Conservation (phyloP, 2,113 vertebrate species). For the Clarias gariepinus region DNA sequence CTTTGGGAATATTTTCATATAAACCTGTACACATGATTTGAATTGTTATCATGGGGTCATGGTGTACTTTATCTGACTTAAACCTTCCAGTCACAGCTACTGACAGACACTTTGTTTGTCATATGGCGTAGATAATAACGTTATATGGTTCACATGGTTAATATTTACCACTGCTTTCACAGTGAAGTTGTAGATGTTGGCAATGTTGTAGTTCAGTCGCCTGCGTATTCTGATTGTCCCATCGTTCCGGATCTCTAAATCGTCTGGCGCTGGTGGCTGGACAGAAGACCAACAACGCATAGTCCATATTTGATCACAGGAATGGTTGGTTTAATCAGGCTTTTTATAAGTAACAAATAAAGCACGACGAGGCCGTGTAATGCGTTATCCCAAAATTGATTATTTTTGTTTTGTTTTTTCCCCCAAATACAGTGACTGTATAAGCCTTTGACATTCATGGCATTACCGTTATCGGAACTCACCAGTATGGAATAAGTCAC, state of each 20-base stretch:
- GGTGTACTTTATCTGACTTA: neutral
- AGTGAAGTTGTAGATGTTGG: constrained; percentile 64
- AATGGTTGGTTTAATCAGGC: neutral
- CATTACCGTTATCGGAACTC: neutral
- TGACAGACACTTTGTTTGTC: neutral
- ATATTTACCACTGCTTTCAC: constrained; percentile 71
- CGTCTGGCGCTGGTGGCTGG: constrained; percentile 65
- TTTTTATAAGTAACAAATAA: neutral
- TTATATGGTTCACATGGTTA: neutral
- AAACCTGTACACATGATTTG: neutral
- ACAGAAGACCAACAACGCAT: constrained; percentile 1
- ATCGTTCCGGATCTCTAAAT: constrained; percentile 66
- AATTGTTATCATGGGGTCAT: neutral
- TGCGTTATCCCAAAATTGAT: neutral
- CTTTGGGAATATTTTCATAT: neutral
- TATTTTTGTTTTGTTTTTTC: neutral
- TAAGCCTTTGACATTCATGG: too few relatives aligned
- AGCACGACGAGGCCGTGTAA: neutral
- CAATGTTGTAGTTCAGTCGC: constrained; percentile 71
- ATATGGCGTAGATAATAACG: neutral
- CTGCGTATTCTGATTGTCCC: constrained; percentile 67
- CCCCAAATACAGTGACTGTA: too few relatives aligned
- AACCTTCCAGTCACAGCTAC: neutral
- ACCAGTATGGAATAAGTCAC: constrained; percentile 71
- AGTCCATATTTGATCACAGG: neutral